Percentiles rank a stretch among this genome's conserved stretches.
These are phyloP conservation scores for Heliocidaris erythrogramma DNA, from an alignment of 35 echinoderm and acorn worm genomes.

Conservation along the genomic window DNA sequence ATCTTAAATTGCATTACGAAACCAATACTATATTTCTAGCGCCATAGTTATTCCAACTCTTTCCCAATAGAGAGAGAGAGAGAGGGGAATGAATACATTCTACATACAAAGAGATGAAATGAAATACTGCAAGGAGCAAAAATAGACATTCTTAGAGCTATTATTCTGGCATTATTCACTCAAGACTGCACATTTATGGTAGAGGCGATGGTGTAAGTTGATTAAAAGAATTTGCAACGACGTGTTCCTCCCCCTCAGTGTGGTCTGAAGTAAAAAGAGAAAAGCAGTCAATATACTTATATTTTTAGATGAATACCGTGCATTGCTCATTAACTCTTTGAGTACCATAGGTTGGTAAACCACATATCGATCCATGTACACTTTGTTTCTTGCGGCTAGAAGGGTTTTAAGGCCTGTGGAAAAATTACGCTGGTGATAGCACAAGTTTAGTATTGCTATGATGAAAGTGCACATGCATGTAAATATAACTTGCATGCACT, in stretches of 20 bases:
- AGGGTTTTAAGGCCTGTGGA: not conserved
- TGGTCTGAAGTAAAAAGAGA: not conserved
- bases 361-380: not conserved
- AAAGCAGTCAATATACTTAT: not conserved
- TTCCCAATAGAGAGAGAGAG: not conserved
- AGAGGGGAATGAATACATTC: not conserved
- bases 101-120: not conserved
- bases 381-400: not conserved
- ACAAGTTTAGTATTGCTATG: not conserved
- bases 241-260: not conserved
- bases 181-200: conserved; percentile 7
- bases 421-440: no score
- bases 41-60: not conserved
- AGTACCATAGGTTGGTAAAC: not conserved
- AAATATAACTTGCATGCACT: not conserved
- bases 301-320: not conserved
- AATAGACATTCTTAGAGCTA: not conserved
- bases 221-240: not conserved
- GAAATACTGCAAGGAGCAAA: not conserved
- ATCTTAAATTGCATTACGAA: not conserved
- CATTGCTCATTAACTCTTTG: not conserved
- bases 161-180: conserved; percentile 11
- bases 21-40: not conserved
- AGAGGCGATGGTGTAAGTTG: not conserved
- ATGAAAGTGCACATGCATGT: not conserved